Base-by-base conservation (phyloP, 2,888 invertebrate species). In the Exocentrus adspersus region DNA sequence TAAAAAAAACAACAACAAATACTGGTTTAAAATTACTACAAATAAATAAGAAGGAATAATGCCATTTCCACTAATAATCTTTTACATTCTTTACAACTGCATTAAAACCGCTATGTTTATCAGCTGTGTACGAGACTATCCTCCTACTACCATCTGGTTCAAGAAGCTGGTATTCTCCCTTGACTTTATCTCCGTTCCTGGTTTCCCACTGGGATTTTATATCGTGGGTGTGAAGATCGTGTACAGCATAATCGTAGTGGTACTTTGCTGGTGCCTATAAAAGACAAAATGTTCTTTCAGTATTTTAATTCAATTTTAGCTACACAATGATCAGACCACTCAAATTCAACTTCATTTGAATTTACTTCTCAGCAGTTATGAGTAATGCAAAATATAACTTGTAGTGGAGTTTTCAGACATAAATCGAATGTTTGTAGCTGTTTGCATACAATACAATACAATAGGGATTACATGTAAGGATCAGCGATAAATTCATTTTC, bases 151-250 rank as follows among this genome's bases (percentile, higher is more conserved):
- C 82, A 63, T 82, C 82, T 3, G 82, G 80, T 72, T 83, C 82
- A 2, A 81, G 72, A 19, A 81, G 58, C 48, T 82, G 82, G 77
- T 84, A 84, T 73, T 82, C 80, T 2, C 84, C 84, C 65, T 82
- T 80, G 59, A 84, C 84, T 61, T 78, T 78, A 65, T 84, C 83
- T 2, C 84, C 84, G 60, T 84, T 82, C 51, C 84, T 73, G 17
- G 82, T 81, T 72, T 84, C 84, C 81, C 82, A 83, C 70, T 83
- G 83, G 62, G 78, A 81, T 72, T 84, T 84, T 63, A 83, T 81
- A 70, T 84, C 84, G 68, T 82, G 82, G n/a, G 82, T 83, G 72
- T 83, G 82, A n/a, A 82, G 78, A 69, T 84, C 84, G 72, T 83
- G 81, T 41, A 84, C 84, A 54, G 81, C 81, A 70, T 84, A 84